Conservation (phyloP, 2,888 invertebrate species). For the Psococerastis gibbosa region DNA sequence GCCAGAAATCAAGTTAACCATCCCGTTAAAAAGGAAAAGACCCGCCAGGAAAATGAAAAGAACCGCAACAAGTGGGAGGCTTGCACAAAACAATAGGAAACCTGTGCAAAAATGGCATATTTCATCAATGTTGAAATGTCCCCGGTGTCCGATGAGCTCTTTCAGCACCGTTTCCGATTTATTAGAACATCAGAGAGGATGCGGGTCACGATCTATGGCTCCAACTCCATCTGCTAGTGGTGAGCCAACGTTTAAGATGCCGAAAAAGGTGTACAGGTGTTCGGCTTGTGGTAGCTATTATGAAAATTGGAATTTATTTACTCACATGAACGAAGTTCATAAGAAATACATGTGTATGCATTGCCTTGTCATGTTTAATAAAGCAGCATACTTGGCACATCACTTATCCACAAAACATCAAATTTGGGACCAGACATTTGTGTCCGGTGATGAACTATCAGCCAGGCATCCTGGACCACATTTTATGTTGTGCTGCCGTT, state of each 20-base stretch:
- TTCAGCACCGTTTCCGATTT: not conserved
- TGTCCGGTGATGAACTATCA: constrained; percentile 46
- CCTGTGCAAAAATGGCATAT: not conserved
- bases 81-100: not conserved
- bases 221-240: constrained; percentile 27
- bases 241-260: constrained; percentile 38
- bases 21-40: not conserved
- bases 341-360: constrained; percentile 64
- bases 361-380: constrained; percentile 65
- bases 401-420: constrained; percentile 64
- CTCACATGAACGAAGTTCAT: constrained; percentile 69
- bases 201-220: not conserved
- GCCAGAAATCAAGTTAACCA: not conserved
- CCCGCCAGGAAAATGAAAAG: not conserved
- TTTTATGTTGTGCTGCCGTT: constrained; percentile 61
- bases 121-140: not conserved
- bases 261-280: constrained; percentile 62
- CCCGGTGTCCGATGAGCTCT: not conserved
- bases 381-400: constrained; percentile 55
- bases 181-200: not conserved
- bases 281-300: constrained; percentile 68
- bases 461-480: constrained; percentile 44
- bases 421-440: constrained; percentile 47
- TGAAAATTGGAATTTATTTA: constrained; percentile 69
- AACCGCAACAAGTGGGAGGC: not conserved